Conservation (phyloP, 2,888 invertebrate species). For the Monopis laevigella region DNA sequence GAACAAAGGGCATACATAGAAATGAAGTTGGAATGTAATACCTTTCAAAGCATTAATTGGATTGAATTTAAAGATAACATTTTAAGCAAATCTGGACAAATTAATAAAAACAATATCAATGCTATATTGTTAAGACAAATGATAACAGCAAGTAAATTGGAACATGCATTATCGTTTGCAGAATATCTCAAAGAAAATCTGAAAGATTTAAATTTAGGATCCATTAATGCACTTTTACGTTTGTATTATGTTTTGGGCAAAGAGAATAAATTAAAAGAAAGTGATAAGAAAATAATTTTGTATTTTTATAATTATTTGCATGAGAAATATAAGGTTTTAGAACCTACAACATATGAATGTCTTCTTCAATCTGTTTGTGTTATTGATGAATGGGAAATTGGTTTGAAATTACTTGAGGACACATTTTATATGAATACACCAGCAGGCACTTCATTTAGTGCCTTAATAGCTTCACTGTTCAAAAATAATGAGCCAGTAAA, state of each 20-base stretch:
- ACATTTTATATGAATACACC: constrained; percentile 59
- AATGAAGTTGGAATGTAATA: constrained; percentile 20
- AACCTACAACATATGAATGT: constrained; percentile 67
- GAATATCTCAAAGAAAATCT: constrained; percentile 57
- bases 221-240: constrained; percentile 64
- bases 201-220: constrained; percentile 63
- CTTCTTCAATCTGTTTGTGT: constrained; percentile 70
- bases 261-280: constrained; percentile 33
- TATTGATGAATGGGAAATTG: constrained; percentile 72
- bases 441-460: constrained; percentile 53
- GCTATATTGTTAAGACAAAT: constrained; percentile 66
- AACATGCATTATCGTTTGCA: constrained; percentile 67
- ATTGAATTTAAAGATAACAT: constrained; percentile 41
- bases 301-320: constrained; percentile 53
- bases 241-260: constrained; percentile 53
- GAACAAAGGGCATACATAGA: constrained; percentile 41
- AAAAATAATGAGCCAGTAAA: constrained; percentile 59
- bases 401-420: constrained; percentile 68
- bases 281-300: constrained; percentile 64
- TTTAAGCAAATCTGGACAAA: constrained; percentile 35
- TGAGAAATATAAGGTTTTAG: constrained; percentile 66
- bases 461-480: constrained; percentile 68
- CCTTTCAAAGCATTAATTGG: constrained; percentile 38
- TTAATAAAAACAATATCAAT: constrained; percentile 66
- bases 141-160: constrained; percentile 40